A percentile compares a stretch with the other conserved stretches of the same genome.
Evolutionary conservation across 53 echinoderm and acorn worm species (phyloP).

Genomic region (Antedon mediterranea): DNA sequence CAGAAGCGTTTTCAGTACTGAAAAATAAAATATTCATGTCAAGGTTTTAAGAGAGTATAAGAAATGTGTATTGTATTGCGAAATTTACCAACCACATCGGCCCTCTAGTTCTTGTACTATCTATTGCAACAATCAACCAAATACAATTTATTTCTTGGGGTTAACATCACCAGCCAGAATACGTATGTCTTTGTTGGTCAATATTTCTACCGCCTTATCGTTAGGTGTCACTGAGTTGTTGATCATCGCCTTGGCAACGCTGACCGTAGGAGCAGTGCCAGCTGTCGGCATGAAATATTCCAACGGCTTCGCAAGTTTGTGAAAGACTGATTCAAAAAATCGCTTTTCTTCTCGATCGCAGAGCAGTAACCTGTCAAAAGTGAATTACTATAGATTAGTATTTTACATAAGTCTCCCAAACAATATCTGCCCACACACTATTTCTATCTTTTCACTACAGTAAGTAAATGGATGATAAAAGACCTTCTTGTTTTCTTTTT

Average conservation of each 20-base stretch:
- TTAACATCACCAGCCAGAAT: not conserved
- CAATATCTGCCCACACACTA: too few species aligned
- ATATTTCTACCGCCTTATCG: conserved; percentile 12
- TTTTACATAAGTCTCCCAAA: too few species aligned
- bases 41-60: too few species aligned
- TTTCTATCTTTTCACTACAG: too few species aligned
- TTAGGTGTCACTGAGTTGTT: conserved; percentile 38
- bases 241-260: conserved; percentile 66
- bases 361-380: conserved; percentile 38
- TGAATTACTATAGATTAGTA: not conserved
- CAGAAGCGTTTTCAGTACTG: too few species aligned
- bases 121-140: too few species aligned
- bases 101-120: too few species aligned
- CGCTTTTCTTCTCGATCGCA: conserved; percentile 48
- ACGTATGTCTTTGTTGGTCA: conserved; percentile 40
- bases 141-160: not conserved
- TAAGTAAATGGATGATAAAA: too few species aligned
- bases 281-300: conserved; percentile 47
- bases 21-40: too few species aligned
- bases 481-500: too few species aligned
- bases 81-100: too few species aligned
- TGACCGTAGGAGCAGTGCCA: conserved; percentile 36
- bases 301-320: conserved; percentile 28
- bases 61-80: too few species aligned
- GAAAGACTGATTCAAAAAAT: conserved; percentile 25